phyloP scores from a whole-genome alignment of 2,888 invertebrate genomes.

The Abrostola triplasia region DNA sequence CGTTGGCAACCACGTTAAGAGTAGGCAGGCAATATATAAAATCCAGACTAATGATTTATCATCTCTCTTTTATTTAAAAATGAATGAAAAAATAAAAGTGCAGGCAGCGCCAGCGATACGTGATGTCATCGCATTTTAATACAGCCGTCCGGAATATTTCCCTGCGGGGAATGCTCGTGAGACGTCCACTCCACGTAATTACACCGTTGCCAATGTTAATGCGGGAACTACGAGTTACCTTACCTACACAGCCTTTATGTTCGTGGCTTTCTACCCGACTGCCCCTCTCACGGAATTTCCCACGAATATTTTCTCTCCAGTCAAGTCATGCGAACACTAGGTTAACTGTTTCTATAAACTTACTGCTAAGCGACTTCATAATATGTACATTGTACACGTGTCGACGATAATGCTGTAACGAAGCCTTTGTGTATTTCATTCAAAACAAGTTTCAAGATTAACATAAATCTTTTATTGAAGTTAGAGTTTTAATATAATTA shows the following conservation, averaged over 20 bases:
- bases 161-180: slow-evolving; percentile 49
- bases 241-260: slow-evolving; percentile 30
- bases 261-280: slow-evolving; percentile 26
- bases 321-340: slow-evolving; percentile 28
- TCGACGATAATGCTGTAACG: neutral
- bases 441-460: slow-evolving; percentile 9
- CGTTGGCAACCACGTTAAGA: neutral
- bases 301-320: slow-evolving; percentile 30
- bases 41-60: slow-evolving; percentile 2
- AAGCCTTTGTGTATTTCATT: neutral
- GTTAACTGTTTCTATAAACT: slow-evolving; percentile 38
- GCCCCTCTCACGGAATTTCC: slow-evolving; percentile 10
- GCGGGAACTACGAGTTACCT: slow-evolving; percentile 31
- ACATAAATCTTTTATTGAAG: slow-evolving; percentile 3
- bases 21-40: neutral
- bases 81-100: slow-evolving; percentile 13
- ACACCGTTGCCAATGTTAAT: slow-evolving; percentile 56
- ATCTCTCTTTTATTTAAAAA: slow-evolving; percentile 14
- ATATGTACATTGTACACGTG: slow-evolving; percentile 11
- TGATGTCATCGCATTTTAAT: slow-evolving; percentile 64
- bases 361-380: slow-evolving; percentile 20
- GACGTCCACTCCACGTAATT: slow-evolving; percentile 67
- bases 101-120: slow-evolving; percentile 35
- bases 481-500: slow-evolving; percentile 15
- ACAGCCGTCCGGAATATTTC: slow-evolving; percentile 58